phyloP scores from a whole-genome alignment of 53 echinoderm and acorn worm genomes.

The Apostichopus leukothele region DNA sequence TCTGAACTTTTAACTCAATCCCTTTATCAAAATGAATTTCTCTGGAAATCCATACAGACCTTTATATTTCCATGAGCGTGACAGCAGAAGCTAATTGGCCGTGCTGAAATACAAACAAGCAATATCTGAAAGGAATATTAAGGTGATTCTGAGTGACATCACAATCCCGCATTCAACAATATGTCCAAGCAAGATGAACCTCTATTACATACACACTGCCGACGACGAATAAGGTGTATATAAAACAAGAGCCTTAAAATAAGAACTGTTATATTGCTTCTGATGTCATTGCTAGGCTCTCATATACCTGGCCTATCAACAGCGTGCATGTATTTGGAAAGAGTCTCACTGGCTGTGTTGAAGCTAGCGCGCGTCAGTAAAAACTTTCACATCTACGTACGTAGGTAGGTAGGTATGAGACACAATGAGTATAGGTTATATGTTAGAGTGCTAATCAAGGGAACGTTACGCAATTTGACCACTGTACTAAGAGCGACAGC shows the following conservation, averaged over 20 bases:
- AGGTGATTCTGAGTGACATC: background rate
- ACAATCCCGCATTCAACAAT: background rate
- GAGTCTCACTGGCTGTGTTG: background rate
- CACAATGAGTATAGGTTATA: background rate
- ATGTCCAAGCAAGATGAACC: background rate
- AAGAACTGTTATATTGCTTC: too few species aligned
- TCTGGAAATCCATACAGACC: background rate
- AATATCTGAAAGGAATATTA: background rate
- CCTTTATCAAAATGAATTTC: background rate
- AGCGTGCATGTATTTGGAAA: too few species aligned
- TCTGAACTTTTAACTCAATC: background rate
- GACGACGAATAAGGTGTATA: background rate
- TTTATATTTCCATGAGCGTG: background rate
- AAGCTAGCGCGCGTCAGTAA: background rate
- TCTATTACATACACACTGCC: background rate
- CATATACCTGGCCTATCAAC: too few species aligned
- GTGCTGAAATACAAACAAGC: background rate
- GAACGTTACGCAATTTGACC: conserved; percentile 43
- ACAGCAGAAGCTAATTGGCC: conserved; percentile 3
- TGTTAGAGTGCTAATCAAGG: conserved; percentile 23
- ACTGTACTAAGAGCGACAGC: conserved; percentile 29
- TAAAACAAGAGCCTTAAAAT: background rate
- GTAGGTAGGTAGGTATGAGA: background rate
- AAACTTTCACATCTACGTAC: background rate
- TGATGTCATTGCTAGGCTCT: too few species aligned